Base-by-base conservation (phyloP, 2,888 invertebrate species). In the Calliscelio sp. region DNA sequence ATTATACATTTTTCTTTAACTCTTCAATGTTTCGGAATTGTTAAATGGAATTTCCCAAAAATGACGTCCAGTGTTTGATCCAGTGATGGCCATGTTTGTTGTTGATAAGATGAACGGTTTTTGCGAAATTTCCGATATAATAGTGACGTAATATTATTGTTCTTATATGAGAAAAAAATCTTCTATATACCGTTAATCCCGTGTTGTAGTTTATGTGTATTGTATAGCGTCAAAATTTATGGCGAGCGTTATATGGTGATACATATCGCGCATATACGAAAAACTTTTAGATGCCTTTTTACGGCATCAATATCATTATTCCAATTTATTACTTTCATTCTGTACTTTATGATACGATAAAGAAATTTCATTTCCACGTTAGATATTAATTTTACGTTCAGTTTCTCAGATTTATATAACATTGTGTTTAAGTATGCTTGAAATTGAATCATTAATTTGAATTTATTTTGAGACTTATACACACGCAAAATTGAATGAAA, bases 191-290 rank as follows among this genome's bases (percentile, higher is more conserved):
- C 20, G 66, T 75, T 63, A 75, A 63, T 74, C 63, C 25, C 61
- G 46, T 63, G 63, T 74, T 63, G 63, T 74, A 73, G 73, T 73
- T 73, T 73, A 73, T 73, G 61, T 61, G 25, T 59, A 61, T 61
- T 61, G 24, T 73, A 59, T 51, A 57, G 51, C 68, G 25, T 51
- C 24, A 51, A 63, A 63, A 63, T 35, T 44, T 63, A 51, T 68
- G 32, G 11, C 44, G 53, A 38, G 57, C 35, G 51, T 61, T 61
- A 51, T 51, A 61, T 73, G 49, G 25, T 25, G 61, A 61, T 51
- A 73, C 51, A 61, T 61, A 73, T 73, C 73, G 59, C 38, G 38
- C 25, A 46, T 35, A n/a, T 44, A 46, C 18, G 49, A 71, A 8
- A n/a, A 55, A 25, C 4, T 44, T 55, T 41, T 55, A 22, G 18